Evolutionary conservation across 2,113 vertebrate genomes (phyloP).

Genomic region (Lepisosteus osseus): DNA sequence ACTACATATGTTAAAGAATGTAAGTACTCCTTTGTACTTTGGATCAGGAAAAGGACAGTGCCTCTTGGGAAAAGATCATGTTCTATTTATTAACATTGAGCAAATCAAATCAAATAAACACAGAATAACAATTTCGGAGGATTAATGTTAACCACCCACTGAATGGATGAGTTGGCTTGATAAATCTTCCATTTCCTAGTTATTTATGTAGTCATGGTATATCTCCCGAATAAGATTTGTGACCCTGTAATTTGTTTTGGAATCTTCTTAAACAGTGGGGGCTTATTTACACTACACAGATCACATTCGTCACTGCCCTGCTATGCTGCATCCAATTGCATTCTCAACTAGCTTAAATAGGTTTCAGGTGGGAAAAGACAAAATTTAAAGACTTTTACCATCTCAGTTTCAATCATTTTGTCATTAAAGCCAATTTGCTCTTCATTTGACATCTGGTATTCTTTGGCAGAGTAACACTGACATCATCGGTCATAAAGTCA

Average conservation of each 20-base stretch:
- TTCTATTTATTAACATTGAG: no score
- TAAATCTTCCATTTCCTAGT: slow-evolving; percentile 40
- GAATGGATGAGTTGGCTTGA: slow-evolving; percentile 47
- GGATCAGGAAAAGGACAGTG: no score
- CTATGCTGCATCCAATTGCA: slow-evolving; percentile 36
- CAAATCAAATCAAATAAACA: no score
- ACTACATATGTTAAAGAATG: no score
- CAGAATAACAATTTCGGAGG: slow-evolving; percentile 43
- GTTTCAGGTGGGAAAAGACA: slow-evolving; percentile 51
- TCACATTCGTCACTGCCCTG: slow-evolving; percentile 37
- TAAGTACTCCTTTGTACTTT: no score
- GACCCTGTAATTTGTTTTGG: slow-evolving; percentile 40
- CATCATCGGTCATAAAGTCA: slow-evolving; percentile 20
- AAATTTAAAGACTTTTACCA: slow-evolving; percentile 28
- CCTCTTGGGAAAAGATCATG: no score
- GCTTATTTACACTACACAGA: slow-evolving; percentile 55
- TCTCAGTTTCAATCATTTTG: slow-evolving; percentile 52
- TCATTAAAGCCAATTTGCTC: slow-evolving; percentile 43
- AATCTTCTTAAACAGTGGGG: slow-evolving; percentile 47
- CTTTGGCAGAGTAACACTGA: slow-evolving; percentile 24
- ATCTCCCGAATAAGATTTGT: slow-evolving; percentile 65
- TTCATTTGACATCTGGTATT: slow-evolving; percentile 36
- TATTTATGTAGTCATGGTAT: slow-evolving; percentile 44
- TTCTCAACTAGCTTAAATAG: slow-evolving; percentile 39
- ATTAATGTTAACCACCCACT: slow-evolving; percentile 57